Evolutionary conservation across 2,888 invertebrate genomes (phyloP).

Genomic region (Phanerotoma sp.): DNA sequence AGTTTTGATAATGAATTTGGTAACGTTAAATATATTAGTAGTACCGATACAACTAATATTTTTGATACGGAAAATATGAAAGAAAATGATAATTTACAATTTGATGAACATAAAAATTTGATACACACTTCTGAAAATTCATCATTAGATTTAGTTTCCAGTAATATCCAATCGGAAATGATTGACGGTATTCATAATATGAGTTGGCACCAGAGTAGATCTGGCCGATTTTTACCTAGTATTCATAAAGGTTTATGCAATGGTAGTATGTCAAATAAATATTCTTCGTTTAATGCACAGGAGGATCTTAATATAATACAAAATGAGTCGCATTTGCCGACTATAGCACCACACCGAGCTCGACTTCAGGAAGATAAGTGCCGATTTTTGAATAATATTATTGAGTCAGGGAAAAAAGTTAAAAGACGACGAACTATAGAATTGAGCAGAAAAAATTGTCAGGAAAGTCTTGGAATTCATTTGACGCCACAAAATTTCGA

Average conservation of each 20-base stretch:
- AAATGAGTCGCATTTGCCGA: constrained; percentile 12
- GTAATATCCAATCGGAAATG: constrained; percentile 7
- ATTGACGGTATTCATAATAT: constrained; percentile 46
- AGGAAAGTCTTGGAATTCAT: constrained; percentile 72
- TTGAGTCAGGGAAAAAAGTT: constrained; percentile 47
- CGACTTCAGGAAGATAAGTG: constrained; percentile 54
- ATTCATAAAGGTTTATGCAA: constrained; percentile 45
- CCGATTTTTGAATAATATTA: constrained; percentile 51
- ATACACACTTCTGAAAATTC: constrained; percentile 5
- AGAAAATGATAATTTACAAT: constrained; percentile 56
- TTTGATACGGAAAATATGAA: constrained; percentile 61
- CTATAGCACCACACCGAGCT: constrained; percentile 43
- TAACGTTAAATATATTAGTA: constrained; percentile 45
- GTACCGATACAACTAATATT: constrained; percentile 52
- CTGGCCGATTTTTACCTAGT: constrained; percentile 51
- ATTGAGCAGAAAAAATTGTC: constrained; percentile 66
- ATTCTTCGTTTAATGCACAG: constrained; percentile 5
- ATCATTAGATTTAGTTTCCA: neutral
- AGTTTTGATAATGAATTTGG: constrained; percentile 48
- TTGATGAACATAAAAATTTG: constrained; percentile 37
- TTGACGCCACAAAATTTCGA: constrained; percentile 65
- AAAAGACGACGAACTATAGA: constrained; percentile 68
- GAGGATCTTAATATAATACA: neutral
- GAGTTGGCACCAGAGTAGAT: constrained; percentile 52
- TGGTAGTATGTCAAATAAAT: constrained; percentile 10